Base-by-base conservation (phyloP, 2,113 vertebrate genomes). In the Chroicocephalus ridibundus region DNA sequence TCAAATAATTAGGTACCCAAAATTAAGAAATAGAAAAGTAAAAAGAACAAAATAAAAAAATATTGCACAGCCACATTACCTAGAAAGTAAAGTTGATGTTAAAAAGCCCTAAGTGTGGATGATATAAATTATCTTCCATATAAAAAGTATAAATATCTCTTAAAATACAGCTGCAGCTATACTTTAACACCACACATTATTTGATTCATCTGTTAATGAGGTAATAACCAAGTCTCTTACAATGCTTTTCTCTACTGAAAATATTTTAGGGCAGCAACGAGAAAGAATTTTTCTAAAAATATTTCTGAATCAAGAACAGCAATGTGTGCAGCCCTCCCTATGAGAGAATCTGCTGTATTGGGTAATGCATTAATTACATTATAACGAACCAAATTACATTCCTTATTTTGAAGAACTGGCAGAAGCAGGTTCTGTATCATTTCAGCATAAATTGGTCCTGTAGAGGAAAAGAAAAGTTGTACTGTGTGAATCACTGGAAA, bases 251-350 rank as follows among this genome's bases (percentile, higher is more conserved):
- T 97, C 98, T 99, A 99, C 86, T 99, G 99, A 98, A 99, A 99
- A 97, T 99, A 99, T 98, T 99, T 99, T 88, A 99, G 99, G 97
- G 99, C 99, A 93, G 99, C 99, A 93, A 99, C 99, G 61, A 99
- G 99, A 93, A 99, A 99, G 98, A 99, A 99, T 97, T 99, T 99
- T 98, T 99, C 99, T 98, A 99, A 98, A 98, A 99, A 99, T 98
- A 99, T 99, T 98, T 99, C 99, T 15, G 99, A 99, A 97, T 99
- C 99, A 29, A 99, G 98, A 97, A 99, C 99, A 92, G 99, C 99
- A 94, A 99, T 99, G 97, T 99, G 99, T 87, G 99, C 99, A 62
- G 99, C 99, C 96, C 99, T 98, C 83, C 99, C 99, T 12, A 99
- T 99, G 31, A 99, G 98, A 76, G 99, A 99, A 97, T 99, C 99